Evolutionary conservation across 2,113 vertebrate genomes (phyloP), one percentile per base, ranked within the genome.

Genomic region (Trogon melanurus): DNA sequence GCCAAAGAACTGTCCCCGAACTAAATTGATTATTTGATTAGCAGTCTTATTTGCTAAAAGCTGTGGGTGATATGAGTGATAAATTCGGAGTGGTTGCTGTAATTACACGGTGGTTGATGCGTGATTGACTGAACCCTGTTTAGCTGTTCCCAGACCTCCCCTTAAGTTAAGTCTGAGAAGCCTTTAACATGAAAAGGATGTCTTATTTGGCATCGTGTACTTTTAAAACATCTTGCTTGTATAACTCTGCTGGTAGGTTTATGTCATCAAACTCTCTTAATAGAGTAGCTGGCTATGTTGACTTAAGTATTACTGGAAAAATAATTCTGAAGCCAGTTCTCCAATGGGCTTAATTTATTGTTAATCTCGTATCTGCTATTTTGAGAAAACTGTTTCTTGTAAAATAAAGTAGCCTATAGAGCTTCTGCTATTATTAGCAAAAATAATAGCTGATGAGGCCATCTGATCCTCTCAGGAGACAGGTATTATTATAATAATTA

Each of bases 401-500:
- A 60, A 81, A 95, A 61, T 44, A 53, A 86, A 51, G 14, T 50
- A 70, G 27, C 38, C 79, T 90, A 30, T 60, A 71, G 10, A 78
- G 18, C 61, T 78, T 13, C 61, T 75, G 30, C 76, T 88, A 87
- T 66, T 87, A 51, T 85, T 95, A 74, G 9, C 54, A 83, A 90
- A 85, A 92, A 71, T 62, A 93, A 82, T 74, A 95, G 48, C 71
- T 79, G 67, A 66, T 90, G 38, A 86, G 88, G 38, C 53, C 53
- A 83, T n/a, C 38, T 11, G 0, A 16, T 53, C 64, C 51, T 95
- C 90, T 91, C 75, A 45, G 27, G 91, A 80, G 91, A 80, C 45
- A 91, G 72, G 34, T 92, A 84, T 95, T 91, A 90, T 94, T 95
- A 74, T 74, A 64, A 76, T 81, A 79, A 86, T 93, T 94, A 88